These are phyloP conservation scores for Chloromyia formosa DNA, from an alignment of 2,888 invertebrate genomes.

Conservation along the genomic window DNA sequence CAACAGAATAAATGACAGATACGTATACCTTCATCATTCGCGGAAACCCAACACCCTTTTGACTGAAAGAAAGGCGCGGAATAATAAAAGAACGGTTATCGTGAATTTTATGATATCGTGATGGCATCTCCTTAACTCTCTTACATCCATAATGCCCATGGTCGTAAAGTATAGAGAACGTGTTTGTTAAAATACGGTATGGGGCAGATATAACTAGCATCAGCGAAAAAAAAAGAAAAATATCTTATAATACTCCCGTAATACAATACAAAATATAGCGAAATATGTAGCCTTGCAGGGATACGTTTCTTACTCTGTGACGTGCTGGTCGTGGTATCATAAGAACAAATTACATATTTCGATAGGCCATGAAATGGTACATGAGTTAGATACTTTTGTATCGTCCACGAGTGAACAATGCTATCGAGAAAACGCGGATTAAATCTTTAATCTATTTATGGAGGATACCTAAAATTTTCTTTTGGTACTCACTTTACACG, in stretches of 20 bases:
- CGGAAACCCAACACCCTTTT: conserved; percentile 15
- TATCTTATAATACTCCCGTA: conserved; percentile 1
- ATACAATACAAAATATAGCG: background rate
- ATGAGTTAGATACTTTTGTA: conserved; percentile 2
- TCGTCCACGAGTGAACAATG: background rate
- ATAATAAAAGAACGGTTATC: conserved; percentile 32
- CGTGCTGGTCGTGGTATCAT: background rate
- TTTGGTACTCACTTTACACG: background rate
- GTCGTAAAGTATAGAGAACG: conserved; percentile 21
- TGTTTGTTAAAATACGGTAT: conserved; percentile 14
- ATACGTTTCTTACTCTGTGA: background rate
- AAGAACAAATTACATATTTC: conserved; percentile 22
- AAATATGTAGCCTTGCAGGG: background rate
- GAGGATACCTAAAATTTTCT: background rate
- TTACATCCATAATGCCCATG: conserved; percentile 23
- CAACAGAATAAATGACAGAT: background rate
- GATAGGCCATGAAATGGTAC: conserved; percentile 6
- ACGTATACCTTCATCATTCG: background rate
- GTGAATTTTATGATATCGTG: conserved; percentile 36
- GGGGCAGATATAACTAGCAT: background rate
- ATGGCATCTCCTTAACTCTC: conserved; percentile 16
- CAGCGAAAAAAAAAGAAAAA: conserved; percentile 7
- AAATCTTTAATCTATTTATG: conserved; percentile 1
- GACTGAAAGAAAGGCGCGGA: conserved; percentile 12
- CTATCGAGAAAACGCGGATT: too few species aligned